These are phyloP conservation scores for Ceratoteleas bidentatus DNA, from an alignment of 1,140 invertebrate genomes.

Conservation along the genomic window DNA sequence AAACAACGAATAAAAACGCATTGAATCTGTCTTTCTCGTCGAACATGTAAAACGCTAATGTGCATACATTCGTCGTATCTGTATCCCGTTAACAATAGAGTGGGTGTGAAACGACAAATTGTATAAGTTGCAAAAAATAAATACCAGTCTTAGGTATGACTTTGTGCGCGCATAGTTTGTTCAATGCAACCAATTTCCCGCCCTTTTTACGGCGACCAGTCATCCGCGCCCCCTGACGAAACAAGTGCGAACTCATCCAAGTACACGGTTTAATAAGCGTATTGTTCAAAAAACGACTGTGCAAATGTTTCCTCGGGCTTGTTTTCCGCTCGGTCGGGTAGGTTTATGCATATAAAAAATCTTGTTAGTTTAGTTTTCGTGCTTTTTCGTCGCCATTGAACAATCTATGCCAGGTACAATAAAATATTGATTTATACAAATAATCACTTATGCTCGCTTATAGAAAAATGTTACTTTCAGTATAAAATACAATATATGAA, in stretches of 20 bases:
- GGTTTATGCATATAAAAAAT: background rate
- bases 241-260: background rate
- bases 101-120: constrained; percentile 24
- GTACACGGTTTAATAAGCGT: constrained; percentile 13
- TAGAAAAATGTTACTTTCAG: constrained; percentile 48
- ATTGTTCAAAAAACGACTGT: constrained; percentile 13
- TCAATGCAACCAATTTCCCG: constrained; percentile 19
- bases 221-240: background rate
- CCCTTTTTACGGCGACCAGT: background rate
- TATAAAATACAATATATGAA: constrained; percentile 49
- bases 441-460: constrained; percentile 24
- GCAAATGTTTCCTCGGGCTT: constrained; percentile 1
- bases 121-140: constrained; percentile 41
- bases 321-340: background rate
- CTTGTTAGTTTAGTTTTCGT: constrained; percentile 13
- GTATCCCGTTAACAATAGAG: constrained; percentile 7
- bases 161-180: constrained; percentile 23
- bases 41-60: too few relatives aligned
- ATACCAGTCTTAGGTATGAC: constrained; percentile 45
- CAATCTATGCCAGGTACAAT: constrained; percentile 32
- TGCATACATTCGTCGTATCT: too few relatives aligned
- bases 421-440: constrained; percentile 52
- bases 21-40: too few relatives aligned
- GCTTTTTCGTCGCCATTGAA: constrained; percentile 19
- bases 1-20: too few relatives aligned